Percentiles rank a stretch among this genome's conserved stretches.
Conservation (phyloP, 2,888 invertebrate species). For the Formica aserva region DNA sequence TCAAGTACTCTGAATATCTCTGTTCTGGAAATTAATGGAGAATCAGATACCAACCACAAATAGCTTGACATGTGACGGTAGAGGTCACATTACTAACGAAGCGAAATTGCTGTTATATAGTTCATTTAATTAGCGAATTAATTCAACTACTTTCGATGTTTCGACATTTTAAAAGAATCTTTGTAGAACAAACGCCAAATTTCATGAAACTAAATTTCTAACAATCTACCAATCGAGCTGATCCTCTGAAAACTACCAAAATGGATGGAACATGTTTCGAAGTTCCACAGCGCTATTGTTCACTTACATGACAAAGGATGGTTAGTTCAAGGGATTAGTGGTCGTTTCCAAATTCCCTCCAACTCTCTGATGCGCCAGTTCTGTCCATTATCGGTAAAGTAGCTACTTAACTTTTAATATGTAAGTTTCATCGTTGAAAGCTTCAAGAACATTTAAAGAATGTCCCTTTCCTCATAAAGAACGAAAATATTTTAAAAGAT, state of each 20-base stretch:
- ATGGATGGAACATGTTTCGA: conserved; percentile 66
- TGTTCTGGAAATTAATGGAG: not conserved
- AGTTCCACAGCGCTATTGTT: conserved; percentile 49
- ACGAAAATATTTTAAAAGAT: not conserved
- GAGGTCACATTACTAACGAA: not conserved
- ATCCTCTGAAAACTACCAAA: conserved; percentile 55
- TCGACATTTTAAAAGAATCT: not conserved
- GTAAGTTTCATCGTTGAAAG: conserved; percentile 26
- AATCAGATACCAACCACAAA: not conserved
- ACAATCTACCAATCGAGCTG: conserved; percentile 31
- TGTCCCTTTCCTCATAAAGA: not conserved
- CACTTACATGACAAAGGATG: conserved; percentile 34
- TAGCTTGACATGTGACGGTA: not conserved
- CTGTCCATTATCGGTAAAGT: conserved; percentile 42
- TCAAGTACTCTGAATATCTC: not conserved
- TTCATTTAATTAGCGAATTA: not conserved
- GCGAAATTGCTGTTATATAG: not conserved
- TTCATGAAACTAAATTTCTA: conserved; percentile 16
- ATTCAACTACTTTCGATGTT: not conserved
- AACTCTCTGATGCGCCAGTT: conserved; percentile 25
- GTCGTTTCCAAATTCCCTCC: conserved; percentile 57
- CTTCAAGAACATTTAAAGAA: conserved; percentile 16
- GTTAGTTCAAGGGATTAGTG: conserved; percentile 59
- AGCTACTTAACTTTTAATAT: conserved; percentile 49
- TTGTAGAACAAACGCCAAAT: conserved; percentile 11